phyloP scores from a whole-genome alignment of 2,113 vertebrate species.

The Podarcis raffonei region DNA sequence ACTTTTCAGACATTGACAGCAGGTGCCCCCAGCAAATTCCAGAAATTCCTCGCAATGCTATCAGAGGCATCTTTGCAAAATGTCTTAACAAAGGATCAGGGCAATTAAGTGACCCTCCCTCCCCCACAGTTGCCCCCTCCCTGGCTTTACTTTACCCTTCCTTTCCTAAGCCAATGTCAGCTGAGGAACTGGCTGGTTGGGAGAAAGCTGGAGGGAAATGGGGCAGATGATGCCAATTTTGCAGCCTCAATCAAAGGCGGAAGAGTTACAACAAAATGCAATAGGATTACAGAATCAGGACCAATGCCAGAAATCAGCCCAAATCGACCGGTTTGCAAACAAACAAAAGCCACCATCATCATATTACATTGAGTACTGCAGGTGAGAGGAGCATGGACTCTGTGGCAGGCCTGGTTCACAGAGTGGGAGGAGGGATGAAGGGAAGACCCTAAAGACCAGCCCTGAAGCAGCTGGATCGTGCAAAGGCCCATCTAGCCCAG shows the following conservation, averaged over 20 bases:
- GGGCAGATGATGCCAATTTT: background rate
- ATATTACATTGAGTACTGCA: background rate
- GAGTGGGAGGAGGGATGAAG: background rate
- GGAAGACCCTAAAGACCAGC: background rate
- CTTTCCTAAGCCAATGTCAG: background rate
- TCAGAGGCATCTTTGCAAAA: too few relatives aligned
- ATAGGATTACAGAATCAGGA: background rate
- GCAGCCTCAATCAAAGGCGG: background rate
- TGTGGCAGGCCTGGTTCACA: background rate
- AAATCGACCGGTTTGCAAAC: background rate
- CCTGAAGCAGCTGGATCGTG: too few relatives aligned
- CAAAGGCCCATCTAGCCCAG: too few relatives aligned
- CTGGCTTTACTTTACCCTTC: background rate
- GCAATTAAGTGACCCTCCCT: too few relatives aligned
- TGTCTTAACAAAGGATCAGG: too few relatives aligned
- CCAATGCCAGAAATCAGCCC: background rate
- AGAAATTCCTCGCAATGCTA: too few relatives aligned
- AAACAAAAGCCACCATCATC: too few relatives aligned
- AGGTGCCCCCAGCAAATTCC: too few relatives aligned
- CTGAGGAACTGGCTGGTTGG: background rate
- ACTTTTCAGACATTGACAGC: too few relatives aligned
- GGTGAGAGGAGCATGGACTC: background rate
- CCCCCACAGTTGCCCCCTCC: background rate
- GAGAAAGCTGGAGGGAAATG: background rate
- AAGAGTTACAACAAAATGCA: background rate